Percentiles rank a stretch among this genome's conserved stretches.
phyloP scores from a whole-genome alignment of 2,888 invertebrate species.

The Pseudococcus jackbeardsleyi region DNA sequence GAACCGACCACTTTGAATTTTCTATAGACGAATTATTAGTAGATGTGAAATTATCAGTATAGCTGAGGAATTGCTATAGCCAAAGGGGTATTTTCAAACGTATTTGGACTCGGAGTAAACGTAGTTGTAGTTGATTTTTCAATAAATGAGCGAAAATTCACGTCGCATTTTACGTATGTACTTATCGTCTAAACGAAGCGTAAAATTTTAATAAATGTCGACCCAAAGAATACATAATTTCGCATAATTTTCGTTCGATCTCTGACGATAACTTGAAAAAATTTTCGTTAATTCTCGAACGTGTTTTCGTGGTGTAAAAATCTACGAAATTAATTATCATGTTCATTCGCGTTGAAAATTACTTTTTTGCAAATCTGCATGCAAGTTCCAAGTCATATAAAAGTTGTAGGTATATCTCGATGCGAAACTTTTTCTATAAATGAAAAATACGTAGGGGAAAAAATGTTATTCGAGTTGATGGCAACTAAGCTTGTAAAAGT shows the following conservation, averaged over 20 bases:
- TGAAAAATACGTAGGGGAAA: neutral
- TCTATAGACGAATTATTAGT: neutral
- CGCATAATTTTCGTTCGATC: slow-evolving; percentile 4
- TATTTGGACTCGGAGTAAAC: neutral
- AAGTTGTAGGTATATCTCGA: slow-evolving; percentile 13
- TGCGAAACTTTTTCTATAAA: slow-evolving; percentile 24
- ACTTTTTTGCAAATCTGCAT: slow-evolving; percentile 3
- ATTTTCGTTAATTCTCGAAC: slow-evolving; percentile 14
- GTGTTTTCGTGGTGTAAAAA: slow-evolving; percentile 28
- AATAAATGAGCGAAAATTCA: slow-evolving; percentile 26
- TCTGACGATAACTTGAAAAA: neutral
- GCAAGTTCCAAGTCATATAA: slow-evolving; percentile 5
- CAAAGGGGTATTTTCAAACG: neutral
- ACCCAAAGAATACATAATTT: neutral
- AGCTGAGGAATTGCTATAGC: neutral
- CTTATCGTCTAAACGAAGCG: slow-evolving; percentile 3
- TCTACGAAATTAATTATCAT: slow-evolving; percentile 39
- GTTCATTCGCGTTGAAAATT: slow-evolving; percentile 42
- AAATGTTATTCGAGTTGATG: neutral
- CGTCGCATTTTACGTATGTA: neutral
- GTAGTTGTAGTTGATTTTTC: neutral
- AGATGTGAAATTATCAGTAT: neutral
- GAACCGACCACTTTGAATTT: neutral
- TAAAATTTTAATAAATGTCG: slow-evolving; percentile 38
- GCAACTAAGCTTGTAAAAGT: neutral